phyloP scores from a whole-genome alignment of 2,888 invertebrate species.

The Tribolium freemani region DNA sequence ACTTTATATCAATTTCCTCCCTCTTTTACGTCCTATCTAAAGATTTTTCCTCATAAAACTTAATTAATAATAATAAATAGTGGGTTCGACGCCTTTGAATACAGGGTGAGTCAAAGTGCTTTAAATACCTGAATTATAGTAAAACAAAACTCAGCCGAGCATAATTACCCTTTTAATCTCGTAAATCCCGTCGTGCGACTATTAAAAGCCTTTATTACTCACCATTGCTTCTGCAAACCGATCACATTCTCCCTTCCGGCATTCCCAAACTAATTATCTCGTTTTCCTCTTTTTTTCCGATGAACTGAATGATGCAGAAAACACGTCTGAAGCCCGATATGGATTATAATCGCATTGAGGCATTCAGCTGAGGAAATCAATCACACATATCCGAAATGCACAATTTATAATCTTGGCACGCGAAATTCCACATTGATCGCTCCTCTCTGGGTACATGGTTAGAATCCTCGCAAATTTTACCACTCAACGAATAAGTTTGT shows the following conservation, averaged over 20 bases:
- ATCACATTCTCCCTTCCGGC: not conserved
- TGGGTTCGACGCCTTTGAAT: no score
- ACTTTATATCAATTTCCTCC: not conserved
- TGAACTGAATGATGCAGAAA: not conserved
- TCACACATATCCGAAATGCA: conserved; percentile 12
- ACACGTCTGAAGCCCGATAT: conserved; percentile 4
- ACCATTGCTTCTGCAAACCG: no score
- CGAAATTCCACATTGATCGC: conserved; percentile 14
- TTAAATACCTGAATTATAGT: no score
- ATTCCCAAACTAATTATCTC: not conserved
- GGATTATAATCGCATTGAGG: not conserved
- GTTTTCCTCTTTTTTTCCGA: not conserved
- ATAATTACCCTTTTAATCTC: no score
- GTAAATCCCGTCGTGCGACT: no score
- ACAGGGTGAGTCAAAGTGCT: no score
- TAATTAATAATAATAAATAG: no score
- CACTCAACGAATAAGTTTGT: conserved; percentile 9
- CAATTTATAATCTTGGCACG: conserved; percentile 23
- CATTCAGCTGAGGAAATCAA: conserved; percentile 13
- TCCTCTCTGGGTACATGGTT: not conserved
- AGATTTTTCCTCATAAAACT: no score
- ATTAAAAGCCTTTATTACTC: no score
- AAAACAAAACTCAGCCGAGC: no score
- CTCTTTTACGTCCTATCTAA: not conserved
- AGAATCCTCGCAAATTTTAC: conserved; percentile 12